phyloP scores from a whole-genome alignment of 2,888 invertebrate genomes.

The Stomorhina lunata region DNA sequence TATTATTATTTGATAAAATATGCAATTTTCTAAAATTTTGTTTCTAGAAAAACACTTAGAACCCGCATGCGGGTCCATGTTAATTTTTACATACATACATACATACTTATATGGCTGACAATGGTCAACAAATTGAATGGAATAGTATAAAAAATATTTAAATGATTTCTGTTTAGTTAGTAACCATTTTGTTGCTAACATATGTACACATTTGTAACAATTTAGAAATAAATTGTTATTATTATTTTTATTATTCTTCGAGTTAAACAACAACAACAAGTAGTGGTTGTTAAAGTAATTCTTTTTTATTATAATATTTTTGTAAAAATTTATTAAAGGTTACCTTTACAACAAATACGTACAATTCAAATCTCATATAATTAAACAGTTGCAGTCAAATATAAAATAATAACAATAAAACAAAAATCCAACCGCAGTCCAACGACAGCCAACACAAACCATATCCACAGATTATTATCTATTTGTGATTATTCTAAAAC shows the following conservation, averaged over 20 bases:
- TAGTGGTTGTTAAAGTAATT: not conserved
- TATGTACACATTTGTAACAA: not conserved
- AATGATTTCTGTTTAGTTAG: no score
- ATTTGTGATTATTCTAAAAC: slow-evolving; percentile 37
- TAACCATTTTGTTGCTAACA: no score
- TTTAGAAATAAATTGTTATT: slow-evolving; percentile 17
- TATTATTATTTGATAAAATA: no score
- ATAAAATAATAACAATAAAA: not conserved
- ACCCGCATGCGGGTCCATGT: no score
- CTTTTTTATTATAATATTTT: not conserved
- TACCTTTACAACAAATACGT: no score
- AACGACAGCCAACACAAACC: slow-evolving; percentile 9
- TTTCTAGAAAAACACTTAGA: no score
- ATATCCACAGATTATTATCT: slow-evolving; percentile 48
- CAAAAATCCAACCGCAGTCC: not conserved
- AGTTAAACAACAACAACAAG: not conserved
- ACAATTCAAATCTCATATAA: slow-evolving; percentile 41
- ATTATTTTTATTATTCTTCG: not conserved
- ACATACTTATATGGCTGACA: no score
- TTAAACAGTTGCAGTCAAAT: slow-evolving; percentile 43
- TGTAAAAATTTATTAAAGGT: slow-evolving; percentile 13
- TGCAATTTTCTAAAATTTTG: no score
- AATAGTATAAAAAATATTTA: no score
- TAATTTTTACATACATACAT: no score
- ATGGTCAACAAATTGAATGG: no score